Evolutionary conservation across 2,113 vertebrate genomes (phyloP), one percentile per base, ranked within the genome.

Genomic region (Macaca mulatta): DNA sequence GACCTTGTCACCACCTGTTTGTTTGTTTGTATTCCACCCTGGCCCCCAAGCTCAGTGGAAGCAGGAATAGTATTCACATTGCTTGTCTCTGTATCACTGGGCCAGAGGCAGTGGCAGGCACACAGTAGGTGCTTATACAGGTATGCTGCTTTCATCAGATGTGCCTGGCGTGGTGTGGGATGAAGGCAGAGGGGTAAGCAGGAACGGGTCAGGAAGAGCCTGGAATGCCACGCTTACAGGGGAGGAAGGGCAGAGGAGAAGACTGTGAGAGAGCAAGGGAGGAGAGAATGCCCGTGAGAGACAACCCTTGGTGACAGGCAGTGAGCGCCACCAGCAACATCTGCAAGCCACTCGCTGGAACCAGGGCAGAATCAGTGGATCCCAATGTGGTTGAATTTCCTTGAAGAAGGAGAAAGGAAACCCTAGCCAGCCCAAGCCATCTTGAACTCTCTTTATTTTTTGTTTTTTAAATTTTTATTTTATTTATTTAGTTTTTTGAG

Each of bases 251-350:
- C 45, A 20, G 30, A 80, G 23, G 9, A 14, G 14, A n/a, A 55
- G 38, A 18, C 17, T 0, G 8, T 7, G 2, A 35, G 18, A 16
- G 25, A 22, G 27, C 8, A 17, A 0, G 0, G 11, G 38, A 12
- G 50, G 55, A 67, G 16, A 43, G 9, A 13, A 23, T 0, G 18
- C 3, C 8, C 0, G 11, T 22, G 12, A 10, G 90, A 30, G 25
- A 35, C 59, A 77, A 52, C 20, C 45, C 35, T n/a, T 9, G 7
- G 0, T 10, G 40, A 30, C 43, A 38, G 10, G 7, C 10, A 40
- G 43, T 11, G 16, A 13, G 10, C 0, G 8, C 5, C 20, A 2
- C 38, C 23, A 57, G 8, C 35, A 18, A 45, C 0, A 4, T 64
- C 17, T n/a, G 75, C 59, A 38, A 35, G 61, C 11, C 0, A 1